phyloP scores from a whole-genome alignment of 2,888 invertebrate genomes.

The Tipula lateralis region DNA sequence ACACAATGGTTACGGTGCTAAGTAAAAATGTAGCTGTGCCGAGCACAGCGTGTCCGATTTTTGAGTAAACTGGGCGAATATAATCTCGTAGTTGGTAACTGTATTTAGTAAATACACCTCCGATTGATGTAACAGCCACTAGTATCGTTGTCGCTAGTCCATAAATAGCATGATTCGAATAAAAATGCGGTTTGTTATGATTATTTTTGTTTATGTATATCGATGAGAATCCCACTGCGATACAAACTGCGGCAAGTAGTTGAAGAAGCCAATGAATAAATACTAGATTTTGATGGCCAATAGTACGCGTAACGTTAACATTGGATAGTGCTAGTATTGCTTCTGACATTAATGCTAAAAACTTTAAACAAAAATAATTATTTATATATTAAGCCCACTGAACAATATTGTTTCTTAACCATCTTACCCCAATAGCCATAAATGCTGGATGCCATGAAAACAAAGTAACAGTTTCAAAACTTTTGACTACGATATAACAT shows the following conservation, averaged over 20 bases:
- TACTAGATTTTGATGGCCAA: neutral
- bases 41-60: neutral
- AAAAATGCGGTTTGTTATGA: conserved; percentile 6
- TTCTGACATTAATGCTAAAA: conserved; percentile 29
- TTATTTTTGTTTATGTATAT: conserved; percentile 29
- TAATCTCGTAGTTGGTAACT: conserved; percentile 26
- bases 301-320: neutral
- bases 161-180: conserved; percentile 26
- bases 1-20: neutral
- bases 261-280: conserved; percentile 28
- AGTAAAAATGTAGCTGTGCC: neutral
- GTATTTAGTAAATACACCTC: conserved; percentile 30
- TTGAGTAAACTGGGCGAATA: conserved; percentile 29
- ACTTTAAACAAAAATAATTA: neutral
- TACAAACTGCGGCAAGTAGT: neutral
- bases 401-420: neutral
- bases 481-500: neutral
- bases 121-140: neutral
- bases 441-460: conserved; percentile 25
- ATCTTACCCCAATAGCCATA: conserved; percentile 25
- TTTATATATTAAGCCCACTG: neutral
- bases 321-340: conserved; percentile 27
- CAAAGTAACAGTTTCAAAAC: neutral
- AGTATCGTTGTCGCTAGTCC: conserved; percentile 20
- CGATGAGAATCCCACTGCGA: conserved; percentile 13